Percentiles rank a stretch among this genome's conserved stretches.
Conservation (phyloP, 2,888 invertebrate genomes). For the Tromatobia lineatoria region DNA sequence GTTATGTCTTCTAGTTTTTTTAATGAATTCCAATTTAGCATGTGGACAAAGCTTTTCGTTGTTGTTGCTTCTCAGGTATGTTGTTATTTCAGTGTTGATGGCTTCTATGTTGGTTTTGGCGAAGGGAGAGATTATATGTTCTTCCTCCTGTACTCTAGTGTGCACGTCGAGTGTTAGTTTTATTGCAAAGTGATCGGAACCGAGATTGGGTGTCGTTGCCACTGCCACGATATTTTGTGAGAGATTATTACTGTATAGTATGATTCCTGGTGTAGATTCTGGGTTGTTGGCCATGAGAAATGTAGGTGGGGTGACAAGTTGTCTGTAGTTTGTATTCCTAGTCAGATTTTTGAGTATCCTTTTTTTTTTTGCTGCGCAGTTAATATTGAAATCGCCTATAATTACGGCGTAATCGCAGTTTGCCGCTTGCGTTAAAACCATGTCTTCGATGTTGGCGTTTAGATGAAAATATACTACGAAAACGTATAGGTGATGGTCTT, state of each 20-base stretch:
- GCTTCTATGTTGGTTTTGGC: background rate
- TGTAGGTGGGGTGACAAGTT: no score
- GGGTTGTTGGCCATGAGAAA: no score
- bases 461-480: no score
- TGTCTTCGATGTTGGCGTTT: no score
- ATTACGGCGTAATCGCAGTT: no score
- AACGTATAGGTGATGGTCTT: no score
- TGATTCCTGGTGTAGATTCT: background rate
- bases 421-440: no score
- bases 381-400: no score
- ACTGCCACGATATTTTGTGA: background rate
- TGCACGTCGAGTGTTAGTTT: constrained; percentile 1
- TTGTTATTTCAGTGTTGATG: background rate
- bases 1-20: background rate
- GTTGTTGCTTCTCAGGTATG: background rate
- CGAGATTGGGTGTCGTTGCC: background rate
- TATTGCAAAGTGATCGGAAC: constrained; percentile 1
- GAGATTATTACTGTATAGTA: background rate
- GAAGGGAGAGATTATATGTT: background rate
- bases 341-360: no score
- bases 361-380: no score
- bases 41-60: background rate
- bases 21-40: background rate
- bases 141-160: background rate
- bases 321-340: no score